Evolutionary conservation across 2,888 invertebrate species (phyloP).

Genomic region (Liodrosophila aerea): DNA sequence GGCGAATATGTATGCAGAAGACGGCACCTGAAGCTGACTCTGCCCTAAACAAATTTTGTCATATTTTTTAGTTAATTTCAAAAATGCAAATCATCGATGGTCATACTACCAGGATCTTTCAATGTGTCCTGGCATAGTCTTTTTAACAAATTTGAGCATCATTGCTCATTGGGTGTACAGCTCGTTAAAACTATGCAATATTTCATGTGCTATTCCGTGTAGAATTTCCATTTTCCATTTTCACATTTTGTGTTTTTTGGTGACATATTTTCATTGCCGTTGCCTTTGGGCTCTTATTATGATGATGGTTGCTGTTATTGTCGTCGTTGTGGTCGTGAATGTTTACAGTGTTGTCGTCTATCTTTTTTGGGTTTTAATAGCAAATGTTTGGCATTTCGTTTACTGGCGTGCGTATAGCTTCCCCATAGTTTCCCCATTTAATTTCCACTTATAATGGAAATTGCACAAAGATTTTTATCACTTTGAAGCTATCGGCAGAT

Average conservation of each 20-base stretch:
- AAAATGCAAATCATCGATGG: slow-evolving; percentile 73
- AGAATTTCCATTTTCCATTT: slow-evolving; percentile 39
- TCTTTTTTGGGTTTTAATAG: slow-evolving; percentile 14
- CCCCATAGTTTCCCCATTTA: slow-evolving; percentile 10
- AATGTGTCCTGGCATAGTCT: slow-evolving; percentile 12
- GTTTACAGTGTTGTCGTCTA: slow-evolving; percentile 18
- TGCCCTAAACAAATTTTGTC: slow-evolving; percentile 50
- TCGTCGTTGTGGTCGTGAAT: slow-evolving; percentile 18
- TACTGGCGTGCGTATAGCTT: slow-evolving; percentile 8
- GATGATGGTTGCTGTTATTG: neutral
- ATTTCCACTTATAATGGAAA: slow-evolving; percentile 1
- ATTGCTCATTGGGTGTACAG: slow-evolving; percentile 50
- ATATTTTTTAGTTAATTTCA: slow-evolving; percentile 74
- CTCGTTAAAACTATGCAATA: slow-evolving; percentile 63
- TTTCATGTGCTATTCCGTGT: slow-evolving; percentile 52
- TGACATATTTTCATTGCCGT: slow-evolving; percentile 18
- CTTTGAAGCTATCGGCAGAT: neutral
- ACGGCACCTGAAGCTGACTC: slow-evolving; percentile 23
- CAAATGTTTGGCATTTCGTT: slow-evolving; percentile 18
- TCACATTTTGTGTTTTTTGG: slow-evolving; percentile 4
- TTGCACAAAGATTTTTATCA: neutral
- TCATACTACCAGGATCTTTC: neutral
- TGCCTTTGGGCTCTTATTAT: neutral
- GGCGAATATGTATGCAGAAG: slow-evolving; percentile 34
- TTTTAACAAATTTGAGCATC: slow-evolving; percentile 68